A percentile compares a stretch with the other conserved stretches of the same genome.
Conservation (phyloP, 2,113 vertebrate genomes). For the Phasianus colchicus region DNA sequence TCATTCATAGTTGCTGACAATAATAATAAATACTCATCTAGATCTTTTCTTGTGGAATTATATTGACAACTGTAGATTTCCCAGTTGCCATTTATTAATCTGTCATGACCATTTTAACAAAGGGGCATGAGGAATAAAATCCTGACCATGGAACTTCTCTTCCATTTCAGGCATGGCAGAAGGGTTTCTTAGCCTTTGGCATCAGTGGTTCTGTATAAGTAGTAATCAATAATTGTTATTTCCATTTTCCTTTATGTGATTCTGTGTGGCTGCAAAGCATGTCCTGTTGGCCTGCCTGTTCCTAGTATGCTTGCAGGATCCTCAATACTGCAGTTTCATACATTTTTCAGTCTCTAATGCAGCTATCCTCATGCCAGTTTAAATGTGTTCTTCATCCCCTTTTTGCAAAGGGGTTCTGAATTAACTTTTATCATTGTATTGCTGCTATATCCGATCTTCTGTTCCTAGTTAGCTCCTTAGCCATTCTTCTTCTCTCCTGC, state of each 20-base stretch:
- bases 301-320: not conserved
- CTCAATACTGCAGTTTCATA: not conserved
- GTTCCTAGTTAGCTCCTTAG: not conserved
- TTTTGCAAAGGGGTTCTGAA: not conserved
- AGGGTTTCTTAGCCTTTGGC: not conserved
- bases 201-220: not conserved
- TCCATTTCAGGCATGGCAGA: not conserved
- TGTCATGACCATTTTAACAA: not conserved
- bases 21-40: not conserved
- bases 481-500: not conserved
- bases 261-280: not conserved
- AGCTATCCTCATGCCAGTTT: not conserved
- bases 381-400: not conserved
- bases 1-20: not conserved
- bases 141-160: not conserved
- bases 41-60: not conserved
- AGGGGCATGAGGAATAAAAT: not conserved
- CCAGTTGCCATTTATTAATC: not conserved
- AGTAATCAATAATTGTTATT: accelerated
- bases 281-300: not conserved
- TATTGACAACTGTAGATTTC: not conserved
- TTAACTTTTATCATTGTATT: not conserved
- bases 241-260: not conserved
- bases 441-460: not conserved
- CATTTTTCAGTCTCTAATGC: not conserved